Base-by-base conservation (phyloP, 2,113 vertebrate species). In the Pteropus alecto region DNA sequence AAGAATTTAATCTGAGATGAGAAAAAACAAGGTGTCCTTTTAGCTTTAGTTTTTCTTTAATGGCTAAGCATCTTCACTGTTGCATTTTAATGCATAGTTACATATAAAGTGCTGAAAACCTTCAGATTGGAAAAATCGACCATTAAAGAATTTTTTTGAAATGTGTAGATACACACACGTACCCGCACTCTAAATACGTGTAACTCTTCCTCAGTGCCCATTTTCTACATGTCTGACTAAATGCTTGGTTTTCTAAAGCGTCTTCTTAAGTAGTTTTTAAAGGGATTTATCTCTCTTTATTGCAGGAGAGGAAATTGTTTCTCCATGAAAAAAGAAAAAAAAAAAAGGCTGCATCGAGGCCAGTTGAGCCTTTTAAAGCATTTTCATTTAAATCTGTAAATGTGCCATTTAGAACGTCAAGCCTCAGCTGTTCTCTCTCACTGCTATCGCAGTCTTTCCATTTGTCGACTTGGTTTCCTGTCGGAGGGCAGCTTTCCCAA, bases 51-150 rank as follows among this genome's bases (percentile, higher is more conserved):
- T 98, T 76, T 84, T 96, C 91, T 91, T 97, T 56, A 88, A 88
- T 96, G 97, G 87, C 86, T 79, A 94, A 13, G 96, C 4, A 81
- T 94, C 82, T 22, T 74, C 84, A 68, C 65, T 92, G 51, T 63
- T 97, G 96, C 51, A 2, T 22, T 97, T 97, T 79, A 91, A 58
- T 94, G 51, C 38, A 28, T 54, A 90, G 24, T 97, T 98, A 96
- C 16, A n/a, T 94, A 61, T 33, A 77, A 94, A 94, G 33, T 28
- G 0, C 41, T 96, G 79, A 96, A 90, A 95, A 78, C 93, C 79
- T 98, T 48, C 79, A 90, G 78, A 94, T 81, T 78, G 92, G 65
- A 94, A 95, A 71, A 71, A 94, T 87, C 33, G 74, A 30, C 65
- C 11, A 5, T 0, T 96, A 90, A 79, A 51, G 0, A 0, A 48